A percentile compares a stretch with the other conserved stretches of the same genome.
Evolutionary conservation across 2,888 invertebrate genomes (phyloP).

Genomic region (Caenorhabditis wallacei): DNA sequence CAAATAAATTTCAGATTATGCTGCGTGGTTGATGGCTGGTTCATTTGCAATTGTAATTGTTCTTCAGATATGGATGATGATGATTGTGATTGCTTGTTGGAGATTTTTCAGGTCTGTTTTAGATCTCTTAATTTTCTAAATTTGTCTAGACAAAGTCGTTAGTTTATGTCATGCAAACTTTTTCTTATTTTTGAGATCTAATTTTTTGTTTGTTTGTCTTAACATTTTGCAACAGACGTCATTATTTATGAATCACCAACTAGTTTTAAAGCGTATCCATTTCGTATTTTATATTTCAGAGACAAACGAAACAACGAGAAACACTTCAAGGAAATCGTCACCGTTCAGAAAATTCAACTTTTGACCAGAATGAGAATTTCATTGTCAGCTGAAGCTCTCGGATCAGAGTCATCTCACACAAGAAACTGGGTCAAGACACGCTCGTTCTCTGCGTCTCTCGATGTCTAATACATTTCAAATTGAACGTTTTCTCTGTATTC

Average conservation of each 20-base stretch:
- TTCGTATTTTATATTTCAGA: conserved; percentile 23
- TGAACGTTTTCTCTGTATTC: conserved; percentile 5
- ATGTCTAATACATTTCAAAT: conserved; percentile 35
- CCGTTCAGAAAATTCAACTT: conserved; percentile 47
- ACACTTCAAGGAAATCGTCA: conserved; percentile 42
- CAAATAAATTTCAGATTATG: conserved; percentile 63
- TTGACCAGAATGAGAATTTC: conserved; percentile 62
- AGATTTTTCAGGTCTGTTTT: conserved; percentile 72
- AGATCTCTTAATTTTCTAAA: neutral
- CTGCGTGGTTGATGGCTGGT: conserved; percentile 74
- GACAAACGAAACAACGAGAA: conserved; percentile 61
- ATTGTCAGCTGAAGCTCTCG: conserved; percentile 60
- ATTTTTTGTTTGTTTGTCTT: no score
- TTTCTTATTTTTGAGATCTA: no score
- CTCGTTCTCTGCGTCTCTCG: conserved; percentile 62
- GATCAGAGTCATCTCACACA: conserved; percentile 26
- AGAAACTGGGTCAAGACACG: conserved; percentile 52
- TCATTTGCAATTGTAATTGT: conserved; percentile 73
- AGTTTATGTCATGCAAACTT: no score
- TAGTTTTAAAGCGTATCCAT: no score
- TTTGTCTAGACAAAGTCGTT: neutral
- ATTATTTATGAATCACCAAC: no score
- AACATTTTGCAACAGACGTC: neutral
- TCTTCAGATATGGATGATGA: conserved; percentile 79
- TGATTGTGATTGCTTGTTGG: conserved; percentile 79